A percentile compares a stretch with the other conserved stretches of the same genome.
Conservation (phyloP, 2,113 vertebrate genomes). For the Grammomys surdaster region DNA sequence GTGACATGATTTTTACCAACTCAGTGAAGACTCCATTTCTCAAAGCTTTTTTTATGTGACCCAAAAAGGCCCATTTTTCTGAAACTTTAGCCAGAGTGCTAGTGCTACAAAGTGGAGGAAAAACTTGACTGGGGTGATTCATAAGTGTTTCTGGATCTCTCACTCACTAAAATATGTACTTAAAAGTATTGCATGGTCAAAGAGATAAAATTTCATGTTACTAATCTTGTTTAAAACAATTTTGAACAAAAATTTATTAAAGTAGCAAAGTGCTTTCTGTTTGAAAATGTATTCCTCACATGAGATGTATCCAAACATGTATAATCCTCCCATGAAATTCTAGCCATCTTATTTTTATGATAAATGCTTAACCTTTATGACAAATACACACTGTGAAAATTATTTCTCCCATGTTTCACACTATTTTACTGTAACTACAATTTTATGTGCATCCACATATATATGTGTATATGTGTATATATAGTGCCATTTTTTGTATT, state of each 20-base stretch:
- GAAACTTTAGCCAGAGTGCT: not conserved
- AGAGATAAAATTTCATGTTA: not conserved
- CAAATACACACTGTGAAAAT: not conserved
- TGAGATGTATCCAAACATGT: not conserved
- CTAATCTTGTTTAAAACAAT: not conserved
- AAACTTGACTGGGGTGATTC: not conserved
- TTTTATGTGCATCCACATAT: not conserved
- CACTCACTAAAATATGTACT: not conserved
- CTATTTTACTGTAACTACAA: not conserved
- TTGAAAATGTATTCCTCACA: not conserved
- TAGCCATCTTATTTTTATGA: conserved; percentile 13
- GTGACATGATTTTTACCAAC: not conserved
- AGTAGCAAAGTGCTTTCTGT: not conserved
- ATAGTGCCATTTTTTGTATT: not conserved
- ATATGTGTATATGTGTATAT: not conserved
- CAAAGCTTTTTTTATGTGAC: not conserved
- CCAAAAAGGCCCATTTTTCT: not conserved
- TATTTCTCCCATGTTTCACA: not conserved
- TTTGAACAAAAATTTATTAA: conserved; percentile 21
- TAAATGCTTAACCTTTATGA: conserved; percentile 10
- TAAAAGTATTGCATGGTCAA: not conserved
- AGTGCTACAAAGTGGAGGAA: not conserved
- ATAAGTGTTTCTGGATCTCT: not conserved
- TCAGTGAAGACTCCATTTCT: not conserved
- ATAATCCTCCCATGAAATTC: not conserved